phyloP scores from a whole-genome alignment of 92 coral and sea anemone species.

The Pocillopora meandrina region DNA sequence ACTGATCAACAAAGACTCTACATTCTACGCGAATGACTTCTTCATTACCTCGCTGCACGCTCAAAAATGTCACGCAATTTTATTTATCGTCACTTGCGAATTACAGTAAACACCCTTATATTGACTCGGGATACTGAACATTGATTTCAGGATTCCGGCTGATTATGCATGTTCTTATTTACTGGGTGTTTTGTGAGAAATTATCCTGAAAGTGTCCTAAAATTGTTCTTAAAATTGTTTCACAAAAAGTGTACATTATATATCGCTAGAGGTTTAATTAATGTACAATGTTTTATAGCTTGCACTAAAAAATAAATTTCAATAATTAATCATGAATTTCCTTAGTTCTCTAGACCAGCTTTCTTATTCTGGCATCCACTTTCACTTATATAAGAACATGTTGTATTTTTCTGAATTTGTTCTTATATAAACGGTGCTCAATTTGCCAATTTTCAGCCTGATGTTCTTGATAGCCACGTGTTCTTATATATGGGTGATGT shows the following conservation, averaged over 20 bases:
- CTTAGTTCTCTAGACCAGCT: neutral
- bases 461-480: too few species aligned
- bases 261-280: neutral
- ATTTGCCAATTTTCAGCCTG: too few species aligned
- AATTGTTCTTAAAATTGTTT: conserved; percentile 30
- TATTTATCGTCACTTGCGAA: too few species aligned
- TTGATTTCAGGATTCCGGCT: conserved; percentile 19
- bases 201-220: conserved; percentile 57
- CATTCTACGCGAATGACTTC: too few species aligned
- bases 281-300: neutral
- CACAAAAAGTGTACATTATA: neutral
- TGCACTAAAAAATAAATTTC: neutral
- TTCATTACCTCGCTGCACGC: too few species aligned
- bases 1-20: too few species aligned
- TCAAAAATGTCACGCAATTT: too few species aligned
- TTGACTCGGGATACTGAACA: too few species aligned
- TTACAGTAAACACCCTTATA: too few species aligned
- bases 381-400: neutral
- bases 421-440: too few species aligned
- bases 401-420: neutral
- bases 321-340: neutral
- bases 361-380: neutral
- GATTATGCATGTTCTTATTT: conserved; percentile 33
- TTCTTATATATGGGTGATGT: too few species aligned
- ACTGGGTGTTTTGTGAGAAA: conserved; percentile 48